Conservation (phyloP, 2,797 vertebrate species). For the Crypturellus tataupa region DNA sequence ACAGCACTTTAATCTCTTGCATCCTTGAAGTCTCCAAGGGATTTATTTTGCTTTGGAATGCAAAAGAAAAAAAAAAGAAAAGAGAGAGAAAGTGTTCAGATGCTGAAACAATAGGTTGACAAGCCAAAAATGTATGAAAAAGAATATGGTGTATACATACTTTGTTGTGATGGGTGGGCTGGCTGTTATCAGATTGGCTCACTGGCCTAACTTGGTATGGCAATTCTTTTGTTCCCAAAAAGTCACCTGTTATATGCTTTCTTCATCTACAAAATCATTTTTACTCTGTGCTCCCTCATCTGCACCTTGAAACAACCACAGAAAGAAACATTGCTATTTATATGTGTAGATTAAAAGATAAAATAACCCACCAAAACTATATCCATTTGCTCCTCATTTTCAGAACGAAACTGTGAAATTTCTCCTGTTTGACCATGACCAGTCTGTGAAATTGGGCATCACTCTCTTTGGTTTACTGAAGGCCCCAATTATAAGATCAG, state of each 20-base stretch:
- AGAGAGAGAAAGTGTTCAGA: not conserved
- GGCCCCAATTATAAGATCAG: slow-evolving; percentile 24
- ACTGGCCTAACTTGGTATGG: not conserved
- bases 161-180: not conserved
- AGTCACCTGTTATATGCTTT: not conserved
- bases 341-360: not conserved
- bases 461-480: slow-evolving; percentile 36
- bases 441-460: slow-evolving; percentile 45
- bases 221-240: not conserved
- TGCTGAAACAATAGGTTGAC: not conserved
- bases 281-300: not conserved
- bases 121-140: not conserved
- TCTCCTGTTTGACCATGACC: slow-evolving; percentile 27
- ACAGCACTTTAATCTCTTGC: not conserved
- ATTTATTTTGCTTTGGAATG: not conserved
- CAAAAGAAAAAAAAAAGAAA: not conserved
- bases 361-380: not conserved
- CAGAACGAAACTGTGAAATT: slow-evolving; percentile 54
- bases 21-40: not conserved
- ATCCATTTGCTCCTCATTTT: not conserved
- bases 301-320: not conserved
- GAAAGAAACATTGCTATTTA: not conserved
- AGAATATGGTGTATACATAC: not conserved
- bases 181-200: not conserved
- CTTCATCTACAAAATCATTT: not conserved